Percentiles rank a stretch among this genome's conserved stretches.
These are phyloP conservation scores for Gambusia yucatana DNA, from an alignment of 2,797 vertebrate genomes.

Conservation along the genomic window DNA sequence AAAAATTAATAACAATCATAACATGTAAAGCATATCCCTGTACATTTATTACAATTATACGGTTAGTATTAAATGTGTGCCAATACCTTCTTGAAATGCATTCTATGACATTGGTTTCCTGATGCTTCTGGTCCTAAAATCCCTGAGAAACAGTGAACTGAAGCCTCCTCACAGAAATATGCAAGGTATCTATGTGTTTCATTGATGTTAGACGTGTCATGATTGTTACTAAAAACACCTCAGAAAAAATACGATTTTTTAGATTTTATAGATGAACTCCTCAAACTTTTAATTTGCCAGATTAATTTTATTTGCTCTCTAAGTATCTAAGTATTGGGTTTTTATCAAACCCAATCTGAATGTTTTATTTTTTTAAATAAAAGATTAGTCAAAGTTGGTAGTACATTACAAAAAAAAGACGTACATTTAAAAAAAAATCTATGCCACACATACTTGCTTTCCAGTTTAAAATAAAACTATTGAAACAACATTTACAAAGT, in stretches of 20 bases:
- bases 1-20: not conserved
- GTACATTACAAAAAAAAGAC: not conserved
- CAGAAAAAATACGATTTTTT: not conserved
- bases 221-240: not conserved
- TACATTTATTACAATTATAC: not conserved
- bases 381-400: not conserved
- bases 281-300: not conserved
- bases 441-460: not conserved
- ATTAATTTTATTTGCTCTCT: not conserved
- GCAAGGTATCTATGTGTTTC: not conserved
- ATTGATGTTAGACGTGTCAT: not conserved
- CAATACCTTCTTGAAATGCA: not conserved
- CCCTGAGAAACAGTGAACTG: not conserved
- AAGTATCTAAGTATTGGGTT: not conserved
- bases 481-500: not conserved
- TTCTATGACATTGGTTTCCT: not conserved
- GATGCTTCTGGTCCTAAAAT: not conserved
- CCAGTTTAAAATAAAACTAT: not conserved
- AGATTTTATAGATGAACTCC: not conserved
- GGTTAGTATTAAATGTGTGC: not conserved
- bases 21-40: not conserved
- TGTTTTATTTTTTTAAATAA: too few species aligned
- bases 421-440: too few species aligned
- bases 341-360: too few species aligned
- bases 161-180: not conserved